Conservation (phyloP, 2,888 invertebrate genomes). For the Panzeria rudis region DNA sequence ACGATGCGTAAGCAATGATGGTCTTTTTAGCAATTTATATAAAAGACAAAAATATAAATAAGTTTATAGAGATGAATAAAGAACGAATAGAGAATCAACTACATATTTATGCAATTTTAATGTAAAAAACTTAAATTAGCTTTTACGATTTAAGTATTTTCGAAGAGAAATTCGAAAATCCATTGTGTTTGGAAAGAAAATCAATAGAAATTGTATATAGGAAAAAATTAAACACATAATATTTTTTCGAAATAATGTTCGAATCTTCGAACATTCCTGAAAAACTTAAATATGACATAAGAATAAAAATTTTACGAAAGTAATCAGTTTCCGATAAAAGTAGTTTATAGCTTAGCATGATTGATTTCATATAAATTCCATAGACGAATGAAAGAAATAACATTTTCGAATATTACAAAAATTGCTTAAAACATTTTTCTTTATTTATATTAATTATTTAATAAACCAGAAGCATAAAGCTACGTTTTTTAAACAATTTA, state of each 20-base stretch:
- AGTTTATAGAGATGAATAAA: background rate
- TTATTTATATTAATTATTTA: too few species aligned
- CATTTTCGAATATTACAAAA: too few species aligned
- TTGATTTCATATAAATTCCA: too few species aligned
- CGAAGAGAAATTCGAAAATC: background rate
- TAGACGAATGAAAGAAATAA: too few species aligned
- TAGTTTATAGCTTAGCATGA: too few species aligned
- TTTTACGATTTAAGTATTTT: background rate
- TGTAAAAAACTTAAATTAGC: too few species aligned
- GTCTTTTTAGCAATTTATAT: background rate
- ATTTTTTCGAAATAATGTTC: background rate
- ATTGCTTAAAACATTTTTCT: too few species aligned
- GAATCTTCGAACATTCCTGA: background rate
- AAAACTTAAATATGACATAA: background rate
- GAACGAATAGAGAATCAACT: constrained; percentile 13
- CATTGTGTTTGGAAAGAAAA: background rate
- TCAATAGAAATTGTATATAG: background rate
- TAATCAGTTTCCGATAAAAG: too few species aligned
- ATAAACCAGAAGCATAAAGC: too few species aligned
- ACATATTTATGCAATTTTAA: background rate
- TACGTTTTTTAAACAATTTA: too few species aligned
- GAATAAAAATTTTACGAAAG: too few species aligned
- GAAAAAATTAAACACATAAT: too few species aligned
- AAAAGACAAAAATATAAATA: constrained; percentile 8
- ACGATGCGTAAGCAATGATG: constrained; percentile 60